Evolutionary conservation across 2,113 vertebrate species (phyloP), one percentile per base, ranked within the genome.

Genomic region (Silurus asotus): DNA sequence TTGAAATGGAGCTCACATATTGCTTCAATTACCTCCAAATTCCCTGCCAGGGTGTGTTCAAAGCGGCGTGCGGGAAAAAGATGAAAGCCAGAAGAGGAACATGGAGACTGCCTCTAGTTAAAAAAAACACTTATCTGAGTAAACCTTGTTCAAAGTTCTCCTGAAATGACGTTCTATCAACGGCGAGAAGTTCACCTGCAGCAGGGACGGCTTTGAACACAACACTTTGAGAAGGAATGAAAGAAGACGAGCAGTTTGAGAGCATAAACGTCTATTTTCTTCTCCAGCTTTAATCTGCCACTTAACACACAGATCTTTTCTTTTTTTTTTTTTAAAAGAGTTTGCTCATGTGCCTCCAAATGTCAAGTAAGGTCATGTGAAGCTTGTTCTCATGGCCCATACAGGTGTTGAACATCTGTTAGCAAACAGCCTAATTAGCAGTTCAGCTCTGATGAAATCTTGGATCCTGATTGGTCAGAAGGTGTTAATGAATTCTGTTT

Each of bases 121-220:
- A 89, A 84, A 85, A 85, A 86, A 85, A 77, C 59, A 87, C 79
- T 90, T 84, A 90, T 90, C 89, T 78, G 80, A 86, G 87, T 88
- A 88, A 90, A 89, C 76, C 84, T 77, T 81, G 85, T 86, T 89
- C 84, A 89, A 85, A 90, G 89, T 86, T 89, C 84, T 72, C 53
- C 70, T 69, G 56, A 84, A 90, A 89, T 87, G 85, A 75, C 75
- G 87, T 65, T 61, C 84, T 88, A 88, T 88, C 86, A 87, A 85
- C 84, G 84, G 86, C 84, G 86, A 84, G 85, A 87, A 81, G 86
- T 86, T 91, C 87, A 90, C 86, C 84, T 78, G 84, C 70, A 87
- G 84, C 83, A 70, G 25, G 84, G 74, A 83, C 23, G 25, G 70
- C 90, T 89, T 84, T 88, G 89, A 91, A 82, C 86, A 86, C 58